Evolutionary conservation across 2,888 invertebrate species (phyloP).

Genomic region (Tetrapedia diversipes): DNA sequence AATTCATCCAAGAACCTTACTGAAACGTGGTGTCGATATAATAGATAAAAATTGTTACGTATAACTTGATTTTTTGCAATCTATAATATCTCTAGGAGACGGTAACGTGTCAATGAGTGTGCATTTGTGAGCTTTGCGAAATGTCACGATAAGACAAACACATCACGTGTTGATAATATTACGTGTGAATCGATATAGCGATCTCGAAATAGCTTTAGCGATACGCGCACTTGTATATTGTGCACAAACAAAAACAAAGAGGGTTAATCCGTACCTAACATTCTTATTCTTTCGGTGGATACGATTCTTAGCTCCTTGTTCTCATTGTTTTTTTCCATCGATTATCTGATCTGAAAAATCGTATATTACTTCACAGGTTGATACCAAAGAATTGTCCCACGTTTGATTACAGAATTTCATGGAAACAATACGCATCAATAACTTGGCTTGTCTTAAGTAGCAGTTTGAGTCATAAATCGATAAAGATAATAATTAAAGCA

Average conservation of each 20-base stretch:
- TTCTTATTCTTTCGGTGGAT: neutral
- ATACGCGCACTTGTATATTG: conserved; percentile 19
- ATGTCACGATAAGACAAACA: conserved; percentile 54
- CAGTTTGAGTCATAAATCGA: conserved; percentile 19
- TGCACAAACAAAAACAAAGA: conserved; percentile 56
- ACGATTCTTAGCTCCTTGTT: neutral
- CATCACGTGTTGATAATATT: conserved; percentile 64
- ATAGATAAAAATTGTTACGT: conserved; percentile 22
- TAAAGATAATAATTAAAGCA: conserved; percentile 13
- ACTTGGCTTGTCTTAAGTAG: neutral
- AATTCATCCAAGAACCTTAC: neutral
- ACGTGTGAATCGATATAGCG: conserved; percentile 46
- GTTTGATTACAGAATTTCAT: neutral
- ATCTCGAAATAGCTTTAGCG: conserved; percentile 56
- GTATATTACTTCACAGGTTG: neutral
- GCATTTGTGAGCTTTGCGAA: conserved; percentile 25
- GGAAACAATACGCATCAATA: conserved; percentile 4
- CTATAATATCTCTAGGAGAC: conserved; percentile 19
- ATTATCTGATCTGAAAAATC: neutral
- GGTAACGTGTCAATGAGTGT: conserved; percentile 3
- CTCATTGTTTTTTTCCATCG: neutral
- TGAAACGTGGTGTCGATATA: neutral
- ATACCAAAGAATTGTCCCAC: neutral
- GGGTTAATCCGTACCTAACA: neutral
- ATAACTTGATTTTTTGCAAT: conserved; percentile 21